Base-by-base conservation (phyloP, 2,888 invertebrate species). In the Nesidiocoris tenuis region DNA sequence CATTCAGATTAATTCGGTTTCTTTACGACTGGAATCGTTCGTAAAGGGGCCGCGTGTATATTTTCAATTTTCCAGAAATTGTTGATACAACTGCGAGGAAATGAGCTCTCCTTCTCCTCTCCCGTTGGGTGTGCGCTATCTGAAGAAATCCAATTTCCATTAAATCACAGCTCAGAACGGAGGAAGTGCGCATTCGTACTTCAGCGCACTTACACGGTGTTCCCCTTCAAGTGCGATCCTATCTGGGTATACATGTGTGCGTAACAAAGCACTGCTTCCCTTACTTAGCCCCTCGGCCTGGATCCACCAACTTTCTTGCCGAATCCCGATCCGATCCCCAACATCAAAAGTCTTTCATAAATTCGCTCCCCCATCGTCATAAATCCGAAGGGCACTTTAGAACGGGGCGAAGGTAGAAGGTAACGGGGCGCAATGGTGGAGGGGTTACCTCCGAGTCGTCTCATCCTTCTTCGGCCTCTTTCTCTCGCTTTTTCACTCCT, bases 321-420 rank as follows among this genome's bases (percentile, higher is more conserved):
- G 54, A 19, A 19, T 67, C 12, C 56, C 56, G 56, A 56, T 67
- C 22, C 59, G 39, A 7, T 39, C 39, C 39, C 39, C 22, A 70
- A 21, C 59, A 70, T 70, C 70, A 70, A 70, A 70, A 70, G 57
- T 70, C 59, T 70, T 70, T 70, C 70, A 70, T 70, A 70, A 70
- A 70, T 70, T 59, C 59, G 24, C 17, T 24, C 24, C 70, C 70
- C 67, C 67, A 67, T 63, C 70, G 25, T 59, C 70, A 70, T 70
- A 70, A 70, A 70, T 70, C 70, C 70, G 23, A 57, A 22, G 12
- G 59, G 70, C 59, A 70, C 70, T 70, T 70, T 57, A 70, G 24
- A 25, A 39, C 5, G 39, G 12, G 12, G 39, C 39, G 5, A 39
- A 39, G 39, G 39, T 39, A 39, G 12, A 39, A 12, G 12, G n/a